Percentiles rank a stretch among this genome's conserved stretches.
phyloP scores from a whole-genome alignment of 2,888 invertebrate species.

The Aphodius sticticus region DNA sequence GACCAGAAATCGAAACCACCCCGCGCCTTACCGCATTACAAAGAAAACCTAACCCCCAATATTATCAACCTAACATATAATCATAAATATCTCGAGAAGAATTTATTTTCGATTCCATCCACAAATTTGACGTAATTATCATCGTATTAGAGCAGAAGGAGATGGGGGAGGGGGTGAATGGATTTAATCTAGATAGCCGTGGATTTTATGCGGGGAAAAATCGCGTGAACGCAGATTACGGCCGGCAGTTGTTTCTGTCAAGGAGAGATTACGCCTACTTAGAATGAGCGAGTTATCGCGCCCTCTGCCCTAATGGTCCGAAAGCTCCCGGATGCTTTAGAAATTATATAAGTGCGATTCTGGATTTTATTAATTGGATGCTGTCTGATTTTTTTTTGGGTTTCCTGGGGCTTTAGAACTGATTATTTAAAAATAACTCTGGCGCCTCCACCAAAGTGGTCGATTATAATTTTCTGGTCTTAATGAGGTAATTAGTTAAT shows the following conservation, averaged over 20 bases:
- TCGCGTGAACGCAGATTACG: conserved; percentile 4
- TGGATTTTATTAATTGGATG: not conserved
- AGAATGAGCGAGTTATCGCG: not conserved
- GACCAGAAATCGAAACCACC: too few relatives aligned
- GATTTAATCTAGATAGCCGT: not conserved
- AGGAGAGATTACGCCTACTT: conserved; percentile 4
- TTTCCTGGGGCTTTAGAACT: not conserved
- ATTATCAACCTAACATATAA: too few relatives aligned
- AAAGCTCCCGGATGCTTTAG: not conserved
- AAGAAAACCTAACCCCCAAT: too few relatives aligned
- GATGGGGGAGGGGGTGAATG: not conserved
- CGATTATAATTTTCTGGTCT: not conserved
- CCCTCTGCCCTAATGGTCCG: not conserved
- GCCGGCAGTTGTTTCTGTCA: not conserved
- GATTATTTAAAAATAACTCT: not conserved
- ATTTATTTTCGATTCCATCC: too few relatives aligned
- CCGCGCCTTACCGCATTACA: too few relatives aligned
- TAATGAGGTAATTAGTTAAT: not conserved
- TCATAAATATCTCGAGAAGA: too few relatives aligned
- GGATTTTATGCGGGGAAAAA: not conserved
- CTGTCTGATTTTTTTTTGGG: not conserved
- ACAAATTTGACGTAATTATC: too few relatives aligned
- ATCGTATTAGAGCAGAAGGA: not conserved
- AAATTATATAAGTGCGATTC: not conserved
- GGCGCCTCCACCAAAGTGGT: conserved; percentile 11